Conservation (phyloP, 1,140 invertebrate genomes). For the Zeugodacus cucurbitae region DNA sequence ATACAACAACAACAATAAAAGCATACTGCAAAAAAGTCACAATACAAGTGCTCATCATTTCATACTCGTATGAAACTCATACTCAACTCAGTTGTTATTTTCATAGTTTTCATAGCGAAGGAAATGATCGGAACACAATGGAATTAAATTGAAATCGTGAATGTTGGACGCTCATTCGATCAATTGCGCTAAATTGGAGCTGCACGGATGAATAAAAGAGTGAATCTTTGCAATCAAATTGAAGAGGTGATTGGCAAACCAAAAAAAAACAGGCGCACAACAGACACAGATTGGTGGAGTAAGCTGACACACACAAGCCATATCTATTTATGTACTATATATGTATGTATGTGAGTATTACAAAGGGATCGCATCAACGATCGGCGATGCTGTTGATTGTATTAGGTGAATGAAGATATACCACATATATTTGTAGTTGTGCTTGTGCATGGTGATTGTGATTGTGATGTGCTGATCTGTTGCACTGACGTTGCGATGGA, state of each 20-base stretch:
- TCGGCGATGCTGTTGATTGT: neutral
- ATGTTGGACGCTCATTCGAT: conserved; percentile 36
- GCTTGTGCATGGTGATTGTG: neutral
- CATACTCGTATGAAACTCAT: neutral
- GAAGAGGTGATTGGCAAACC: conserved; percentile 13
- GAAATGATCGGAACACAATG: conserved; percentile 1
- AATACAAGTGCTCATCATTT: conserved; percentile 30
- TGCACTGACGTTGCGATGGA: conserved; percentile 5
- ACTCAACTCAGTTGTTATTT: neutral
- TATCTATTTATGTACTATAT: neutral
- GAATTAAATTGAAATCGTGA: conserved; percentile 26
- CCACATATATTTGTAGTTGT: neutral
- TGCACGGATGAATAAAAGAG: conserved; percentile 19
- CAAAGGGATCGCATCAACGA: neutral
- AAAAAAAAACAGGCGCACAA: neutral
- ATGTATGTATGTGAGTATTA: neutral
- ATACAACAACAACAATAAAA: neutral
- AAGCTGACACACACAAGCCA: neutral
- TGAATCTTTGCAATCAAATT: conserved; percentile 15
- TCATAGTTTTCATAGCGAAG: neutral
- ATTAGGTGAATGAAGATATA: neutral
- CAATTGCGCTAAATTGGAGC: conserved; percentile 34
- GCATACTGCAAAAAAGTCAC: neutral
- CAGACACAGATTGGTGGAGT: neutral
- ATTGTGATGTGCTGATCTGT: conserved; percentile 13